phyloP scores from a whole-genome alignment of 2,113 vertebrate genomes.

The Solea senegalensis region DNA sequence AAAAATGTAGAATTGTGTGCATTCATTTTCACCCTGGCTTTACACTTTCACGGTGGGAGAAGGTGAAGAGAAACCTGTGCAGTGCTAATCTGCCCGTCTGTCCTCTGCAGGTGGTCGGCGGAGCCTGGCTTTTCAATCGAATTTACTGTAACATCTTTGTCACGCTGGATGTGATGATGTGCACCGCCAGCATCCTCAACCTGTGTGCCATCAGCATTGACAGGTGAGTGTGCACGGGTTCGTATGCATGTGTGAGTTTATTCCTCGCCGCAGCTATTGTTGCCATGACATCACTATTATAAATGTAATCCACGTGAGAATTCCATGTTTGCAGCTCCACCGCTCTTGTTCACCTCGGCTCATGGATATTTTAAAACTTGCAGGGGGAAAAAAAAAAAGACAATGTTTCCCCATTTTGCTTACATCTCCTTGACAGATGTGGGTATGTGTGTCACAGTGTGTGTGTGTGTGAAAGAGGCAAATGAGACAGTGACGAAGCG shows the following conservation, averaged over 20 bases:
- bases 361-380: constrained; percentile 15
- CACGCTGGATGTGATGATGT: constrained; percentile 98
- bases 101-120: constrained; percentile 83
- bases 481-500: background rate
- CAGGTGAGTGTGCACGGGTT: constrained; percentile 83
- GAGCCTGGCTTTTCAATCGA: constrained; percentile 92
- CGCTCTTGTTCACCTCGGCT: constrained; percentile 2
- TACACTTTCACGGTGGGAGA: constrained; percentile 42
- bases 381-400: background rate
- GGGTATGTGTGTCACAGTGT: constrained; percentile 9
- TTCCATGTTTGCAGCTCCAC: background rate
- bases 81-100: constrained; percentile 59
- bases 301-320: constrained; percentile 21
- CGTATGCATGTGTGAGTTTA: background rate
- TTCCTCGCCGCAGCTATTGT: background rate
- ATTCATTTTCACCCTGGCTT: constrained; percentile 15
- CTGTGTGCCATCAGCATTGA: constrained; percentile 97
- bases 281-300: constrained; percentile 22
- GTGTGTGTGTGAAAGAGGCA: background rate
- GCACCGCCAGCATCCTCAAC: constrained; percentile 97
- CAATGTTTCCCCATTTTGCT: constrained; percentile 1
- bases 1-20: constrained; percentile 11
- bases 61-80: constrained; percentile 17
- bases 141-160: constrained; percentile 92
- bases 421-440: background rate